phyloP scores from a whole-genome alignment of 2,797 vertebrate species.

The Acipenser transmontanus region DNA sequence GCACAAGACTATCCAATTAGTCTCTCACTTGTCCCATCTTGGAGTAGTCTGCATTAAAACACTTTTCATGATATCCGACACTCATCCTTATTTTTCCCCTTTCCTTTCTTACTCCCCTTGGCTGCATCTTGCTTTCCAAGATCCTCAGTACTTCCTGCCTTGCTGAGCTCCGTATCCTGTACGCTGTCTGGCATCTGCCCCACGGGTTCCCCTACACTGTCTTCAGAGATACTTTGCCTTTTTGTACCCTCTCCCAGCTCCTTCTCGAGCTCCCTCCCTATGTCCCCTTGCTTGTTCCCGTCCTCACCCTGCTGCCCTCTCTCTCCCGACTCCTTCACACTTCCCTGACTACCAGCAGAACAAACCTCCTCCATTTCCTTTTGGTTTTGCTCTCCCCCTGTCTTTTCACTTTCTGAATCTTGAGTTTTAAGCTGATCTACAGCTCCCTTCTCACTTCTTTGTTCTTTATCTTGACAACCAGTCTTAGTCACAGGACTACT shows the following conservation, averaged over 20 bases:
- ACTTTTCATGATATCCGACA: constrained; percentile 67
- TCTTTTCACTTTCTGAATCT: background rate
- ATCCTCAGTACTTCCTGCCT: constrained; percentile 37
- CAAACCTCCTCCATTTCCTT: constrained; percentile 1
- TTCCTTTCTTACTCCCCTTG: constrained; percentile 51
- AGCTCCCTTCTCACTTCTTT: background rate
- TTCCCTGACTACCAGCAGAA: constrained; percentile 3
- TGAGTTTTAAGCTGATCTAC: too few species aligned
- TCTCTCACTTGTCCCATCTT: too few species aligned
- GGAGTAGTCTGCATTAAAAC: too few species aligned
- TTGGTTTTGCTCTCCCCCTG: background rate
- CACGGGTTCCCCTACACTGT: background rate
- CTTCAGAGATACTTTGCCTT: background rate
- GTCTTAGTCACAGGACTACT: background rate
- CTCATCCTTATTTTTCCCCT: constrained; percentile 76
- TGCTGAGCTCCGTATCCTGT: constrained; percentile 9
- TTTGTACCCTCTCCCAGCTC: constrained; percentile 3
- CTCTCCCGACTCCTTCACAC: constrained; percentile 11
- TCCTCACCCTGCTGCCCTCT: constrained; percentile 24
- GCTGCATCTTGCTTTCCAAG: constrained; percentile 38
- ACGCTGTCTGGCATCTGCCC: constrained; percentile 5
- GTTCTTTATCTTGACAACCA: background rate
- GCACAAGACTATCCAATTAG: too few species aligned
- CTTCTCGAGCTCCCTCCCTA: constrained; percentile 6
- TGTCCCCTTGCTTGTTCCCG: background rate